Percentiles rank a stretch among this genome's conserved stretches.
Conservation (phyloP, 2,113 vertebrate genomes). For the Montifringilla adamsi region DNA sequence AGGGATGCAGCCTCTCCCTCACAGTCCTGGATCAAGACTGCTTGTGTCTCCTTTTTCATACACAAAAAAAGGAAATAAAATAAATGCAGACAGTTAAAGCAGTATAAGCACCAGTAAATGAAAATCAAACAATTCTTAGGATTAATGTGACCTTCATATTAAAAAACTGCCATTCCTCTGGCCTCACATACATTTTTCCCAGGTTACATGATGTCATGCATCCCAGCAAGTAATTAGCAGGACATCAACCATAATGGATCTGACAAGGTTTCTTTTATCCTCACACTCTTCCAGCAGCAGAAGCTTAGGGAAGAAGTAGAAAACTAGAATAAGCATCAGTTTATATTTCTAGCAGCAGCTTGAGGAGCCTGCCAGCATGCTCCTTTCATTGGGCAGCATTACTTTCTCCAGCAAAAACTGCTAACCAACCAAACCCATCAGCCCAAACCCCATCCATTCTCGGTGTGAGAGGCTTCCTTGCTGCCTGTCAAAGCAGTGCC, state of each 20-base stretch:
- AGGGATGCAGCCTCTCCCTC: not conserved
- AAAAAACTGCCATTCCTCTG: not conserved
- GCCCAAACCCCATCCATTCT: not conserved
- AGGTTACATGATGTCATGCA: not conserved
- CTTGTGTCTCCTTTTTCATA: not conserved
- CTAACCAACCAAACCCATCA: not conserved
- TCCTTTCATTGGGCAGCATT: not conserved
- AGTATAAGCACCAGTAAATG: not conserved
- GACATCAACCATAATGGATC: not conserved
- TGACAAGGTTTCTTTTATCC: not conserved
- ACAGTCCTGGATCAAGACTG: not conserved
- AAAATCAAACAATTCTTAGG: not conserved
- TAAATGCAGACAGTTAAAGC: not conserved
- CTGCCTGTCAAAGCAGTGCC: not conserved
- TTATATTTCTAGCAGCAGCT: not conserved
- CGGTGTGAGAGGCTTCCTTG: not conserved
- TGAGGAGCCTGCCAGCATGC: not conserved
- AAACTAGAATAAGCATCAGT: not conserved
- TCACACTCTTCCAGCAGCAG: not conserved
- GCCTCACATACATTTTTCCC: not conserved
- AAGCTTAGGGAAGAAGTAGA: not conserved
- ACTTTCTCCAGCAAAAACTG: not conserved
- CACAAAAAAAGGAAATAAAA: not conserved
- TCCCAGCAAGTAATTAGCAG: not conserved
- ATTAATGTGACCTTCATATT: not conserved